Evolutionary conservation across 1,140 invertebrate species (phyloP).

Genomic region (Hycleus phaleratus): DNA sequence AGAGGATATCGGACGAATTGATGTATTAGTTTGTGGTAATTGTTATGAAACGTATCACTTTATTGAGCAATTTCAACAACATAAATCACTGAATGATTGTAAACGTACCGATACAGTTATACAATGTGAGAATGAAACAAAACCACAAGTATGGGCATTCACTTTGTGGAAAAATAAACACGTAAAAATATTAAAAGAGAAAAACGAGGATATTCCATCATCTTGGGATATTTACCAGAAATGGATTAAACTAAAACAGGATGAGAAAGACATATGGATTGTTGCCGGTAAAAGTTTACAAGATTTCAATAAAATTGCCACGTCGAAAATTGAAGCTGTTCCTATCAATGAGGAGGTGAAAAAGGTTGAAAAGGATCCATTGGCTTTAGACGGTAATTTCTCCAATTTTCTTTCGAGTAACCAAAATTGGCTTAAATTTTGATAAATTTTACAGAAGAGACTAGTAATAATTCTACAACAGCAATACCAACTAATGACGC

Average conservation of each 20-base stretch:
- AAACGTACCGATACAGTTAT: conserved; percentile 37
- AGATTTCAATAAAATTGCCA: conserved; percentile 51
- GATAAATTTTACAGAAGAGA: no score
- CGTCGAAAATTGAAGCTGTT: conserved; percentile 43
- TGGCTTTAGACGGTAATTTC: conserved; percentile 11
- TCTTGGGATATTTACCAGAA: conserved; percentile 74
- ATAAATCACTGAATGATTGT: conserved; percentile 51
- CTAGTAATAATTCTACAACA: neutral
- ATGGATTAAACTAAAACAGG: conserved; percentile 69
- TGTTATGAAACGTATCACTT: conserved; percentile 73
- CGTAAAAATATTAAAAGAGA: conserved; percentile 27
- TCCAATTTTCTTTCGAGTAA: no score
- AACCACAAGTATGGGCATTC: conserved; percentile 77
- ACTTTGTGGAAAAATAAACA: conserved; percentile 67
- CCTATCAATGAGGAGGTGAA: conserved; percentile 1
- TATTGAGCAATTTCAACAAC: conserved; percentile 66
- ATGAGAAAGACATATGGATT: conserved; percentile 65
- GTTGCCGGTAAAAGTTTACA: conserved; percentile 68
- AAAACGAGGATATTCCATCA: conserved; percentile 45
- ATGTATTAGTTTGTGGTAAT: conserved; percentile 71
- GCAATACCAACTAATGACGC: neutral
- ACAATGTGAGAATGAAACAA: conserved; percentile 50
- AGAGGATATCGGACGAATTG: conserved; percentile 63
- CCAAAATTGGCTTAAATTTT: no score
- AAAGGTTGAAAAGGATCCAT: conserved; percentile 19